phyloP scores from a whole-genome alignment of 2,113 vertebrate genomes.

The Syngnathoides biaculeatus region DNA sequence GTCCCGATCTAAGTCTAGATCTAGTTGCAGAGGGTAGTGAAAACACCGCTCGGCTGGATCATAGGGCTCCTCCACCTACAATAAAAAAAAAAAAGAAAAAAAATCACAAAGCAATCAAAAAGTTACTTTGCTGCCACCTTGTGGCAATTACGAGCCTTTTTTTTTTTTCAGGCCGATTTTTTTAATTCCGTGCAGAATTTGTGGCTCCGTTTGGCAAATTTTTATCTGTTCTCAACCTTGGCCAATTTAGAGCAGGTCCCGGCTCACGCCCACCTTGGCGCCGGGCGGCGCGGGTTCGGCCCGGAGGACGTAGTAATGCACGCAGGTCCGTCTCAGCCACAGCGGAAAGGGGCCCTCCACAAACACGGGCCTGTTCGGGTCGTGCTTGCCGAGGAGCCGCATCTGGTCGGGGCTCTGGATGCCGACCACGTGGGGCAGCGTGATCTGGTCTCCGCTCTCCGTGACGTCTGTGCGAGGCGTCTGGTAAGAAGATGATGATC shows the following conservation, averaged over 20 bases:
- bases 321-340: conserved; percentile 80
- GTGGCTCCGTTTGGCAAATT: too few species aligned
- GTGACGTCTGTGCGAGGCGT: conserved; percentile 55
- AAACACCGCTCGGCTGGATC: conserved; percentile 82
- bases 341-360: conserved; percentile 87
- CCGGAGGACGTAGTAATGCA: conserved; percentile 83
- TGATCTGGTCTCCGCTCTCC: conserved; percentile 57
- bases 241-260: too few species aligned
- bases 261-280: conserved; percentile 67
- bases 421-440: conserved; percentile 72
- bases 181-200: too few species aligned
- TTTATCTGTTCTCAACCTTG: too few species aligned
- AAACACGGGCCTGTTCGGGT: conserved; percentile 73
- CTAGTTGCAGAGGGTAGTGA: conserved; percentile 77
- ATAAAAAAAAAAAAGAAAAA: neutral
- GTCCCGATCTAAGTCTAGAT: conserved; percentile 76
- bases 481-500: conserved; percentile 43
- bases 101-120: too few species aligned
- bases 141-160: too few species aligned
- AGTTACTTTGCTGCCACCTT: too few species aligned
- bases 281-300: conserved; percentile 74
- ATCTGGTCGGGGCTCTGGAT: conserved; percentile 83
- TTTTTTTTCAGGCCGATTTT: too few species aligned
- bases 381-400: conserved; percentile 74
- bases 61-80: conserved; percentile 68